Evolutionary conservation across 1,140 invertebrate species (phyloP).

Genomic region (Hetaerina americana): DNA sequence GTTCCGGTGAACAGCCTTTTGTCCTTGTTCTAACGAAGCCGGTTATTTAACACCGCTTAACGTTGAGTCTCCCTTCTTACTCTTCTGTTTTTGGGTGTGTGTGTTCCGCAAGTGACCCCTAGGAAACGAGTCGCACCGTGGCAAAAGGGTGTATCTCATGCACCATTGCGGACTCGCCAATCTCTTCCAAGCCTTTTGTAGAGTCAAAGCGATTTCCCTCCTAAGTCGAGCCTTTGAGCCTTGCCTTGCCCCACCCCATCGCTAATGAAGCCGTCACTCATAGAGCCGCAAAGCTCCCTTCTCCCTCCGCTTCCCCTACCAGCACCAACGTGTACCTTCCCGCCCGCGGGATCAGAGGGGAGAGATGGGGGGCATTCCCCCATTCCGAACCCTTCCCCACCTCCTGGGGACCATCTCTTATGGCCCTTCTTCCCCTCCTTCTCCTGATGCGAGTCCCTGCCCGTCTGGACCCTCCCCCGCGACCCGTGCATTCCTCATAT

Average conservation of each 20-base stretch:
- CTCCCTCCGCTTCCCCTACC: background rate
- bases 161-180: background rate
- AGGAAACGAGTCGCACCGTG: background rate
- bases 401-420: no score
- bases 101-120: background rate
- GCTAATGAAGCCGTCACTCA: background rate
- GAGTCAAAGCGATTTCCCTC: background rate
- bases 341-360: no score
- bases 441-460: no score
- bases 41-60: background rate
- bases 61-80: background rate
- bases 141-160: background rate
- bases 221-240: background rate
- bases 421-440: no score
- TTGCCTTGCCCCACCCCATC: background rate
- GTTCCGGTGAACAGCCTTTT: no score
- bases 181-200: background rate
- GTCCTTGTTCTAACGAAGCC: background rate
- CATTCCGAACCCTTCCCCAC: no score
- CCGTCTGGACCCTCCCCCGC: no score
- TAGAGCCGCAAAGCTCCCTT: no score
- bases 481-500: no score
- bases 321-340: no score
- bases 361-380: no score
- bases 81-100: background rate